Evolutionary conservation across 92 coral and sea anemone species (phyloP).

Genomic region (Isaurus tuberculatus): DNA sequence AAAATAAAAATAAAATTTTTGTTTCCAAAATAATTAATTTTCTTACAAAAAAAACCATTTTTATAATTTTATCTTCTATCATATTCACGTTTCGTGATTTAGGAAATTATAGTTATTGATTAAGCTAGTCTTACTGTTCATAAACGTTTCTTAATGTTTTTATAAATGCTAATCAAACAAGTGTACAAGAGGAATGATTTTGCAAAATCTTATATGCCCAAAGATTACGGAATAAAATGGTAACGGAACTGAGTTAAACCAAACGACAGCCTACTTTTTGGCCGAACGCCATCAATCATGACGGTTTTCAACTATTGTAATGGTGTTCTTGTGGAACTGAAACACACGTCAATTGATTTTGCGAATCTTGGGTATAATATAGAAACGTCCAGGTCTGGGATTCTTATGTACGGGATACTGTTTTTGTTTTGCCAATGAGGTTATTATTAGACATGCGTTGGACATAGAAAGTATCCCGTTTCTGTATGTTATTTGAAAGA

Average conservation of each 20-base stretch:
- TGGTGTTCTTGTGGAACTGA: slow-evolving; percentile 16
- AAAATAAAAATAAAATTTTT: too few species aligned
- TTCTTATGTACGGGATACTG: too few species aligned
- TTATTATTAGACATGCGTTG: background rate
- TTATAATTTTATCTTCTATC: background rate
- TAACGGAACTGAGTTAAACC: slow-evolving; percentile 32
- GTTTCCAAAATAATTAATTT: too few species aligned
- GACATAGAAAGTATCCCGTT: background rate
- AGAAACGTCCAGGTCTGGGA: too few species aligned
- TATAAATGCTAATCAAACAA: slow-evolving; percentile 8
- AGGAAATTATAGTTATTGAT: background rate
- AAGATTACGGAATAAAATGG: slow-evolving; percentile 7
- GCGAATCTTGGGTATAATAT: too few species aligned
- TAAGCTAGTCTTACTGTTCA: background rate
- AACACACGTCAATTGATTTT: too few species aligned
- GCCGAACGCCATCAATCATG: slow-evolving; percentile 9
- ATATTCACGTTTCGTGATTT: background rate
- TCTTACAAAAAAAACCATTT: background rate
- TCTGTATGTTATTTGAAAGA: too few species aligned
- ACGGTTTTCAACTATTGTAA: slow-evolving; percentile 31
- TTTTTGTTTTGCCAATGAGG: too few species aligned
- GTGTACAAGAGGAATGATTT: background rate
- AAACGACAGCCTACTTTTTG: slow-evolving; percentile 10
- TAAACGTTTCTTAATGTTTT: background rate
- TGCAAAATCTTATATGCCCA: slow-evolving; percentile 11